These are phyloP conservation scores for Coturnix japonica DNA, from an alignment of 2,113 vertebrate genomes.

Conservation along the genomic window DNA sequence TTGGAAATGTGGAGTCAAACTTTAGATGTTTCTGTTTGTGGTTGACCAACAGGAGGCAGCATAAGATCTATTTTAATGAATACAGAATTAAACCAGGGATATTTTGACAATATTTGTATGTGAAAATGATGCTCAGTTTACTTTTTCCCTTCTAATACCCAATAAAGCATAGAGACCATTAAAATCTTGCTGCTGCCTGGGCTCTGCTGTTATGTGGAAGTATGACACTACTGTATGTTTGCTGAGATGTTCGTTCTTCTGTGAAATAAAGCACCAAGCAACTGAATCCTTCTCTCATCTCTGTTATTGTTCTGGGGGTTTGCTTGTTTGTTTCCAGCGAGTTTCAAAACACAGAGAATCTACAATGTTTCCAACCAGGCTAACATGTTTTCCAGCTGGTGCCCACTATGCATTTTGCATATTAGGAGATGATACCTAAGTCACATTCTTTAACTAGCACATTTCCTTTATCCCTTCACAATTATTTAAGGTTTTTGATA, in stretches of 20 bases:
- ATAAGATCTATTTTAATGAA: conserved; percentile 34
- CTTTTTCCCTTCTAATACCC: background rate
- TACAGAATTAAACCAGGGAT: background rate
- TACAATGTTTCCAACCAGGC: background rate
- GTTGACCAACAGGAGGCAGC: conserved; percentile 51
- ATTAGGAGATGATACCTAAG: background rate
- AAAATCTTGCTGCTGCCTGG: conserved; percentile 36
- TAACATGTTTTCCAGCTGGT: background rate
- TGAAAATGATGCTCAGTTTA: background rate
- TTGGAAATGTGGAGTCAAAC: background rate
- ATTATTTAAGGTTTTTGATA: no score
- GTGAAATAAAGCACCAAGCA: conserved; percentile 62
- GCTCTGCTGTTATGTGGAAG: conserved; percentile 29
- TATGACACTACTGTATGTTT: background rate
- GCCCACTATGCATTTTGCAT: background rate
- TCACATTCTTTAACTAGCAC: background rate
- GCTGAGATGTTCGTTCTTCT: conserved; percentile 34
- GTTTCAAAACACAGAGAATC: background rate
- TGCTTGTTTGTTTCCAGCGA: background rate
- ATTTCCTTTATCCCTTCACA: background rate
- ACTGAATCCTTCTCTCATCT: background rate
- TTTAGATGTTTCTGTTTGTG: background rate
- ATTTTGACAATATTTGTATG: background rate
- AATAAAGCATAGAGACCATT: conserved; percentile 13
- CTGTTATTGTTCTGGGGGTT: background rate